Evolutionary conservation across 2,888 invertebrate species (phyloP).

Genomic region (Pristionchus arcanus): DNA sequence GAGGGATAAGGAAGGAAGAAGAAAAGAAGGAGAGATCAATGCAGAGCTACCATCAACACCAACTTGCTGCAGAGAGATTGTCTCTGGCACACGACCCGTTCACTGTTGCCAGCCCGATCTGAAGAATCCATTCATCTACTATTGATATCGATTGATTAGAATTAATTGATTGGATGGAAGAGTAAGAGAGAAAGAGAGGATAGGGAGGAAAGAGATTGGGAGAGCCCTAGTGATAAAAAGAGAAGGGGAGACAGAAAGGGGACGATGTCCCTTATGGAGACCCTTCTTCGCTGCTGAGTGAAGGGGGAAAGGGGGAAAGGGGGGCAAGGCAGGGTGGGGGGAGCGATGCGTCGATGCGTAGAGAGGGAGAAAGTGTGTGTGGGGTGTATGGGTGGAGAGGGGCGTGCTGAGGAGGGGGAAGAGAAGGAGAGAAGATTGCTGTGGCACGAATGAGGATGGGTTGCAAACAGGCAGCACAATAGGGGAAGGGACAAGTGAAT

Average conservation of each 20-base stretch:
- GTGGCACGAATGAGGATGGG: conserved; percentile 35
- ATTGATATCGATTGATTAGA: background rate
- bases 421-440: conserved; percentile 55
- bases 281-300: conserved; percentile 31
- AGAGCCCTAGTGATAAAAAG: conserved; percentile 3
- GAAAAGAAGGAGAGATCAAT: background rate
- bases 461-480: conserved; percentile 46
- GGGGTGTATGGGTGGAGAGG: conserved; percentile 48
- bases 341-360: conserved; percentile 21
- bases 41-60: background rate
- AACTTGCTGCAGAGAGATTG: conserved; percentile 4
- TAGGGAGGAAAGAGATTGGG: background rate
- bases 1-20: background rate
- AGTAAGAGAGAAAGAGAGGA: background rate
- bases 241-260: background rate
- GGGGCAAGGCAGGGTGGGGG: conserved; percentile 51
- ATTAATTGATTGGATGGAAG: background rate
- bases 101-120: conserved; percentile 28
- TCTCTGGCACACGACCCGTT: conserved; percentile 24
- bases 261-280: conserved; percentile 15
- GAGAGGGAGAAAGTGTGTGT: conserved; percentile 23
- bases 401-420: conserved; percentile 56
- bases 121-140: background rate
- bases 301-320: conserved; percentile 33
- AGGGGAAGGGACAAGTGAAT: background rate